Conservation (phyloP, 2,888 invertebrate species). For the Dasysyrphus tricinctus region DNA sequence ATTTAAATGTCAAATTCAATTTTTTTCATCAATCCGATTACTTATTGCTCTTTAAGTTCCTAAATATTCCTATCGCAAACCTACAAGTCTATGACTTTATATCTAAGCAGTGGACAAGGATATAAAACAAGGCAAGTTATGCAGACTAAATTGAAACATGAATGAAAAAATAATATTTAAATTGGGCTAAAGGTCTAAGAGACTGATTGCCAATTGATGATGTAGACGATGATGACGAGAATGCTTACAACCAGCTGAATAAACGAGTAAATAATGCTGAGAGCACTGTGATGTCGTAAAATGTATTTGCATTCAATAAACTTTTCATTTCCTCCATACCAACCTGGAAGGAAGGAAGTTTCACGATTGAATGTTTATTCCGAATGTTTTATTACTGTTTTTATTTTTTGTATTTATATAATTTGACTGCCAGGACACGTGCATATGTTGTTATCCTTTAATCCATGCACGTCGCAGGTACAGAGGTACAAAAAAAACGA, state of each 20-base stretch:
- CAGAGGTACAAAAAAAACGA: not conserved
- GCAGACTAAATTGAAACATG: slow-evolving; percentile 20
- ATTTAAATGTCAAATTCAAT: too few species aligned
- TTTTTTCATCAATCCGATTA: too few species aligned
- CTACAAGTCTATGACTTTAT: too few species aligned
- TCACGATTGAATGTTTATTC: slow-evolving; percentile 33
- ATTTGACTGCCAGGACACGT: slow-evolving; percentile 18
- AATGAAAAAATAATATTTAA: slow-evolving; percentile 47
- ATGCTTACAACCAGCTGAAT: not conserved
- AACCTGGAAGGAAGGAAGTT: slow-evolving; percentile 35
- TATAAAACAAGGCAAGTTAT: too few species aligned
- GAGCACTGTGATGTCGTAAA: slow-evolving; percentile 20
- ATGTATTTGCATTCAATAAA: slow-evolving; percentile 70
- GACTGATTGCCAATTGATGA: slow-evolving; percentile 51
- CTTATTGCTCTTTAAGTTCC: too few species aligned
- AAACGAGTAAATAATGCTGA: not conserved
- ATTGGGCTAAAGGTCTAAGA: slow-evolving; percentile 19
- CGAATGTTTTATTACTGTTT: slow-evolving; percentile 11
- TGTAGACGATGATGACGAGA: slow-evolving; percentile 6
- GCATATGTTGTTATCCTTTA: slow-evolving; percentile 35
- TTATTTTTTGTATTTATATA: not conserved
- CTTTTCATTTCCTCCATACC: slow-evolving; percentile 44
- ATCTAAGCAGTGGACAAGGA: too few species aligned
- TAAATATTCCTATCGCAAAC: too few species aligned
- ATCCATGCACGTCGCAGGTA: slow-evolving; percentile 9